A percentile compares a stretch with the other conserved stretches of the same genome.
Evolutionary conservation across 2,797 vertebrate species (phyloP).

Genomic region (Novumbra hubbsi): DNA sequence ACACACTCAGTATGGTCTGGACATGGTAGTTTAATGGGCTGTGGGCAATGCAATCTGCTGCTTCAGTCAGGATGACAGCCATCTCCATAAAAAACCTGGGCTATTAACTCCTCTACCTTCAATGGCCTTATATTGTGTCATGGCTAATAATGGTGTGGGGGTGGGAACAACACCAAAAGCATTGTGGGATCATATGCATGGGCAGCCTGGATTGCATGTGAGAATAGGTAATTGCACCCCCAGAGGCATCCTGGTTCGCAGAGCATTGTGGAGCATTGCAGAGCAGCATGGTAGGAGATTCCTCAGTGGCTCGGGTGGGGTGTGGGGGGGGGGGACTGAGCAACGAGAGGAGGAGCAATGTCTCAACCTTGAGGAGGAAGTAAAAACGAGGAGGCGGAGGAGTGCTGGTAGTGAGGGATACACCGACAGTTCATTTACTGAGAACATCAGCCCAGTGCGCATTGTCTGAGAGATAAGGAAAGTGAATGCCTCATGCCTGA

Average conservation of each 20-base stretch:
- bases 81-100: conserved; percentile 62
- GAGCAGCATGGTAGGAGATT: conserved; percentile 71
- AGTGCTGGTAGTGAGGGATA: conserved; percentile 44
- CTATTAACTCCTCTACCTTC: conserved; percentile 71
- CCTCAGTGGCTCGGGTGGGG: conserved; percentile 54
- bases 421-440: conserved; percentile 81
- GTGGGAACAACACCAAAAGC: conserved; percentile 56
- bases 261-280: conserved; percentile 69
- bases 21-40: conserved; percentile 65
- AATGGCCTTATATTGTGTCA: conserved; percentile 61
- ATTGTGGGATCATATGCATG: conserved; percentile 74
- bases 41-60: conserved; percentile 62
- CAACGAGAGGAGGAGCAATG: conserved; percentile 54
- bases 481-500: conserved; percentile 74
- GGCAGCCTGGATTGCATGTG: conserved; percentile 68
- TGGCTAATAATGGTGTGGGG: conserved; percentile 62
- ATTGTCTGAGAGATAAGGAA: conserved; percentile 72
- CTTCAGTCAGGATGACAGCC: conserved; percentile 64
- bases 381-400: conserved; percentile 62
- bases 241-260: conserved; percentile 73
- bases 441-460: conserved; percentile 72
- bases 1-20: conserved; percentile 28
- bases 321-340: conserved; percentile 46
- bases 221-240: conserved; percentile 79
- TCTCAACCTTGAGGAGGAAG: conserved; percentile 72